These are phyloP conservation scores for Habrosyne pyritoides DNA, from an alignment of 2,888 invertebrate species.

Conservation along the genomic window DNA sequence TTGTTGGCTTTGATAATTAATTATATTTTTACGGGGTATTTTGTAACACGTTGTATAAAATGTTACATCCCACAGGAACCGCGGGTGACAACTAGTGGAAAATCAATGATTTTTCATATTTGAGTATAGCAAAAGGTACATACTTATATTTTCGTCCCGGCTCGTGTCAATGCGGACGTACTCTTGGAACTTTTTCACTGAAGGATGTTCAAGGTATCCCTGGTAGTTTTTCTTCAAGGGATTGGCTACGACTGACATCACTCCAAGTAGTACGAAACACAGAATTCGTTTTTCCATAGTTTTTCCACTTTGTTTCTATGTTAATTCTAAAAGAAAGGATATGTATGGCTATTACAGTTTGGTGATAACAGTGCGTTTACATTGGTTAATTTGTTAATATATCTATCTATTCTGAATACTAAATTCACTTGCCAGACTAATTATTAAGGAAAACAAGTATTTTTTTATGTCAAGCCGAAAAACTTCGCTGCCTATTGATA, in stretches of 20 bases:
- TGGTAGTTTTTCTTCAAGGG: conserved; percentile 24
- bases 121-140: too few species aligned
- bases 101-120: too few species aligned
- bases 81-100: too few species aligned
- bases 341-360: background rate
- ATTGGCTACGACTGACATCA: conserved; percentile 7
- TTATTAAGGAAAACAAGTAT: too few species aligned
- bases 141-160: conserved; percentile 35
- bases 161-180: conserved; percentile 63
- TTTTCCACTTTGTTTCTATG: background rate
- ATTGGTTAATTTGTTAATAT: background rate
- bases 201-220: conserved; percentile 37
- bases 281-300: background rate
- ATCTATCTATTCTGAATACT: too few species aligned
- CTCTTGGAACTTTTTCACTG: conserved; percentile 50
- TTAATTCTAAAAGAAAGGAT: background rate
- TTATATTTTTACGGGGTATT: too few species aligned
- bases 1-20: too few species aligned
- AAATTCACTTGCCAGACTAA: too few species aligned
- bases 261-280: background rate
- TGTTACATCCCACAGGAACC: too few species aligned
- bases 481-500: too few species aligned
- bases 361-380: background rate
- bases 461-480: too few species aligned
- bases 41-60: too few species aligned